Conservation (phyloP, 2,113 vertebrate genomes). For the Leucosticte australis region DNA sequence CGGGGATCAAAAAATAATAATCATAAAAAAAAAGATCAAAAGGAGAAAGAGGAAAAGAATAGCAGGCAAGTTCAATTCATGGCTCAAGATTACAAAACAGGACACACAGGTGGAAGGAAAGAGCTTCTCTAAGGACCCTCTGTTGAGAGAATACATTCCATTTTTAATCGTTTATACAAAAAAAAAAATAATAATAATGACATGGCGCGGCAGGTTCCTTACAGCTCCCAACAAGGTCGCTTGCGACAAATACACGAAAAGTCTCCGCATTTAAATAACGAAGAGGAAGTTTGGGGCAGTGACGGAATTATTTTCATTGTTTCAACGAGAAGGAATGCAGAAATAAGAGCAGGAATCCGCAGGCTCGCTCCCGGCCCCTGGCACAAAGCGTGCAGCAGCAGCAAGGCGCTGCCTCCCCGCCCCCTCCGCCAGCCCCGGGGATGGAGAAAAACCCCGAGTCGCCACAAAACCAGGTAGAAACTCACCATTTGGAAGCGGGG, state of each 20-base stretch:
- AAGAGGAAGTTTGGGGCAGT: conserved; percentile 46
- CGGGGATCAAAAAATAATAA: not conserved
- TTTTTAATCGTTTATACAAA: conserved; percentile 55
- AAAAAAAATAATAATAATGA: not conserved
- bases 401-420: conserved; percentile 52
- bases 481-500: conserved; percentile 72
- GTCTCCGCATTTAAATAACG: conserved; percentile 28
- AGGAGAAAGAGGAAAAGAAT: conserved; percentile 62
- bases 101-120: conserved; percentile 72
- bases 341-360: conserved; percentile 33
- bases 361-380: conserved; percentile 46
- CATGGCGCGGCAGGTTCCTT: conserved; percentile 58
- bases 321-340: conserved; percentile 31
- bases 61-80: conserved; percentile 62
- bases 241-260: conserved; percentile 47
- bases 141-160: conserved; percentile 59
- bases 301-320: conserved; percentile 67
- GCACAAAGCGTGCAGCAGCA: conserved; percentile 54
- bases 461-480: conserved; percentile 55
- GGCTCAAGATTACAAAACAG: conserved; percentile 57
- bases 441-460: conserved; percentile 16
- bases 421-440: conserved; percentile 39
- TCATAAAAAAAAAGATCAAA: conserved; percentile 15
- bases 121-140: conserved; percentile 42
- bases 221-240: conserved; percentile 51